A percentile compares a stretch with the other conserved stretches of the same genome.
These are phyloP conservation scores for Hozukius guyotensis DNA, from an alignment of 2,797 vertebrate genomes.

Conservation along the genomic window DNA sequence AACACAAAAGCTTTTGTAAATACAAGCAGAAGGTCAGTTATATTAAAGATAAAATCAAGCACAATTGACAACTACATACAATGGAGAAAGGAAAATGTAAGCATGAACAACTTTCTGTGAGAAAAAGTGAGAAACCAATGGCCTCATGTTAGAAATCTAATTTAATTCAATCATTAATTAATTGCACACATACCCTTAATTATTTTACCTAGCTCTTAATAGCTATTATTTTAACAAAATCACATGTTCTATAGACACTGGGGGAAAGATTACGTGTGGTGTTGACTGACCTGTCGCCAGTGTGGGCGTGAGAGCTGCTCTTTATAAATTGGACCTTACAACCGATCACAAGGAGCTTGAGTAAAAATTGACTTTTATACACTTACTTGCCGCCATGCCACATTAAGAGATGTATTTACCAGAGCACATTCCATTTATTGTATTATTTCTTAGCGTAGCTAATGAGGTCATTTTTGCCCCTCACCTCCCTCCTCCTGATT, in stretches of 20 bases:
- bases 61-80: background rate
- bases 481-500: background rate
- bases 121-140: background rate
- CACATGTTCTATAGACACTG: background rate
- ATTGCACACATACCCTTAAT: background rate
- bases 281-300: constrained; percentile 24
- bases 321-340: constrained; percentile 50
- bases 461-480: background rate
- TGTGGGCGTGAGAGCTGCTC: constrained; percentile 1
- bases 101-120: background rate
- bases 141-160: background rate
- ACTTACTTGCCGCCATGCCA: constrained; percentile 8
- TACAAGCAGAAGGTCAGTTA: background rate
- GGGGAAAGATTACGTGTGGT: background rate
- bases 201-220: constrained; percentile 3
- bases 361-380: constrained; percentile 46
- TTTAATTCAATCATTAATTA: background rate
- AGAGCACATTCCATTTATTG: background rate
- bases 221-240: constrained; percentile 18
- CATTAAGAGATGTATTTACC: constrained; percentile 16
- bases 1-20: too few species aligned
- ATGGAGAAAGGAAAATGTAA: background rate
- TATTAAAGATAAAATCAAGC: background rate
- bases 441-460: background rate
- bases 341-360: constrained; percentile 34